Evolutionary conservation across 2,888 invertebrate genomes (phyloP), one percentile per base, ranked within the genome.

Genomic region (Pandemis corylana): DNA sequence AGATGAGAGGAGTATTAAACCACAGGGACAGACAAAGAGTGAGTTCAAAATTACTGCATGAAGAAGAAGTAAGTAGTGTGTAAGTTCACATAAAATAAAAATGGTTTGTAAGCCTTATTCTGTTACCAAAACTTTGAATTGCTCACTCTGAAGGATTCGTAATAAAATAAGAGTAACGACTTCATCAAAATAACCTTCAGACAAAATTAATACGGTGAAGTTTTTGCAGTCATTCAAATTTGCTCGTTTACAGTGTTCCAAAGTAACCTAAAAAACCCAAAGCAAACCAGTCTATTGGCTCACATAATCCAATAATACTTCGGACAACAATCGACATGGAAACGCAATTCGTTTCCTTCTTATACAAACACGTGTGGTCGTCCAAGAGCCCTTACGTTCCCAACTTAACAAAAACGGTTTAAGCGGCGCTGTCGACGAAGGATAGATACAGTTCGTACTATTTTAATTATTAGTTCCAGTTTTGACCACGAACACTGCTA

Each of bases 341-440:
- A 84, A 83, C 81, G 81, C 85, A 81, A 83, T 85, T 83, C 81
- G 76, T 74, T 61, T 68, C 63, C 63, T 68, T 68, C 44, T 15
- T 66, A 49, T 63, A n/a, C 69, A 73, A 69, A 73, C 65, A 73
- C 64, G 67, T 36, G 62, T 68, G 59, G 63, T 63, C 63, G 46
- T 13, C 68, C 63, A 68, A 72, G 63, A 42, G 68, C 72, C 63
- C 62, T 51, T 44, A n/a, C 28, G 46, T 28, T 42, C n/a, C 72
- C 67, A 72, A 28, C n/a, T 67, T 62, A 53, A 51, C 13, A 51
- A 13, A n/a, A n/a, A 13, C 51, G 5, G 44, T 7, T 44, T 9
- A 44, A 44, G 44, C 0, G 44, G 28, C 4, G 28, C 28, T 41
- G 49, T 10, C 13, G 46, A 12, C 13, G 9, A 46, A 15, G 4